Conservation (phyloP, 2,888 invertebrate species). For the Ormyrus labotus region DNA sequence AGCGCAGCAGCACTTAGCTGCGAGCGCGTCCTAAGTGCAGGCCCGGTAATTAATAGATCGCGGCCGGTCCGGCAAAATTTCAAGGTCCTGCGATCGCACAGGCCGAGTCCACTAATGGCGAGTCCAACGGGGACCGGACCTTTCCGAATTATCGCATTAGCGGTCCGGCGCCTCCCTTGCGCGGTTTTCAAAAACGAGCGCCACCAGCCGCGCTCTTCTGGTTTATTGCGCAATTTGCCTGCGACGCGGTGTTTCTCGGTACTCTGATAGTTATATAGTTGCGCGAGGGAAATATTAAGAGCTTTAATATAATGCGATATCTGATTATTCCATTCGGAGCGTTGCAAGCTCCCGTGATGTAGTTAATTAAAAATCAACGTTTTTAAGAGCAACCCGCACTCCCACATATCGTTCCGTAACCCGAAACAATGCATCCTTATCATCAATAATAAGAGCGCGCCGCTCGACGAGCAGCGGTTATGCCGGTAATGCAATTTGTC, state of each 20-base stretch:
- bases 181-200: background rate
- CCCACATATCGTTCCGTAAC: too few species aligned
- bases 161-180: conserved; percentile 16
- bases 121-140: conserved; percentile 14
- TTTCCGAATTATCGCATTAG: conserved; percentile 45
- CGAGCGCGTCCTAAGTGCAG: conserved; percentile 2
- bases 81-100: conserved; percentile 15
- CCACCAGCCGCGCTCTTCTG: conserved; percentile 7
- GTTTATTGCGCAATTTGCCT: conserved; percentile 23
- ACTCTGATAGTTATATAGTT: too few species aligned
- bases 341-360: too few species aligned
- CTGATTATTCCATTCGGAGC: too few species aligned
- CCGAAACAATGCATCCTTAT: too few species aligned
- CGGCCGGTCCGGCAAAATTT: conserved; percentile 26
- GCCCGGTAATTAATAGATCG: conserved; percentile 40
- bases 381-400: too few species aligned
- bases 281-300: too few species aligned
- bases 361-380: too few species aligned
- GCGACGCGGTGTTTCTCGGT: too few species aligned
- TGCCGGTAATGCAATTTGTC: conserved; percentile 37
- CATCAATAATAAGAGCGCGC: background rate
- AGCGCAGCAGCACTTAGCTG: conserved; percentile 3
- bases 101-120: conserved; percentile 15
- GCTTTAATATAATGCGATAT: too few species aligned
- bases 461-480: background rate